Percentiles rank a stretch among this genome's conserved stretches.
phyloP scores from a whole-genome alignment of 2,113 vertebrate genomes.

The Sphaerodactylus townsendi region DNA sequence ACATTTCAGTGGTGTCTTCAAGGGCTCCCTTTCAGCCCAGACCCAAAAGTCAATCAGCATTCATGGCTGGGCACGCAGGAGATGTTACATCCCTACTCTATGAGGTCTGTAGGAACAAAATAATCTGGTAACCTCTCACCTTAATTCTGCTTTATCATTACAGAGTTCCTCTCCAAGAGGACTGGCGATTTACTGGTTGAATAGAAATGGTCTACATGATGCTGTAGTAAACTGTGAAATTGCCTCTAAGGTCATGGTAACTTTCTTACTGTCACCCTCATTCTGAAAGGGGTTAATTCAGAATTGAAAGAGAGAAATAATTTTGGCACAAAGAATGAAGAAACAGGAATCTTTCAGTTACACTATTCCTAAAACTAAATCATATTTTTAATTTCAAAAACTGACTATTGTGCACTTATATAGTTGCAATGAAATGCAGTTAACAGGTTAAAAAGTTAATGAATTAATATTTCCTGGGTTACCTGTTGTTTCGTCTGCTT shows the following conservation, averaged over 20 bases:
- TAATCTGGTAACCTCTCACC: neutral
- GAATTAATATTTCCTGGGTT: conserved; percentile 1
- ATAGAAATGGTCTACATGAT: neutral
- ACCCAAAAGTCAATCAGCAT: conserved; percentile 2
- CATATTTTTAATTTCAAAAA: neutral
- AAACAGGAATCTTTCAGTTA: neutral
- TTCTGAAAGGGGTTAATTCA: neutral
- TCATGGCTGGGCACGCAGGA: neutral
- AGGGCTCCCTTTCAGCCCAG: neutral
- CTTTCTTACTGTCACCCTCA: neutral
- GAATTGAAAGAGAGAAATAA: neutral
- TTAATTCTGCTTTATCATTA: neutral
- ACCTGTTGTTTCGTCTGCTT: neutral
- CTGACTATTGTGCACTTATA: neutral
- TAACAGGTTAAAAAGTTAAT: neutral
- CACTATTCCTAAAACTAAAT: neutral
- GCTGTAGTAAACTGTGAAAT: neutral
- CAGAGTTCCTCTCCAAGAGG: neutral
- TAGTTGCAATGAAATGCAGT: neutral
- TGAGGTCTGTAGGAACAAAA: neutral
- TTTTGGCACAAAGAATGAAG: neutral
- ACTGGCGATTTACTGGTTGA: neutral
- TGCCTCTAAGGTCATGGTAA: conserved; percentile 7
- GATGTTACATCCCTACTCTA: neutral
- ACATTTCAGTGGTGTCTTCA: neutral